Percentiles rank a stretch among this genome's conserved stretches.
These are phyloP conservation scores for Steinernema hermaphroditum DNA, from an alignment of 2,888 invertebrate genomes.

Conservation along the genomic window DNA sequence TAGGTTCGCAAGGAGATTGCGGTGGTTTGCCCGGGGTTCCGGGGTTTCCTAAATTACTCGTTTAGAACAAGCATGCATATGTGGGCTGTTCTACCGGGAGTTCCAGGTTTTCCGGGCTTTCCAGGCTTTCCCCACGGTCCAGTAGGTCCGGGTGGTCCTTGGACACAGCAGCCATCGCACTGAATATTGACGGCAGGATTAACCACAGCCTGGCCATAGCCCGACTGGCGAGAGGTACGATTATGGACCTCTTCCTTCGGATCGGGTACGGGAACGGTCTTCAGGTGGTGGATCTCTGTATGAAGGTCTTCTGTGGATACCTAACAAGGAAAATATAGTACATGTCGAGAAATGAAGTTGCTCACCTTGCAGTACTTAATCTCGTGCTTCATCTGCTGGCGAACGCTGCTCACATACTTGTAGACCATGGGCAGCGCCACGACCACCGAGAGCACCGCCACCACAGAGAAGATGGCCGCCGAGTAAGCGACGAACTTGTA, in stretches of 20 bases:
- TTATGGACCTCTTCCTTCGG: neutral
- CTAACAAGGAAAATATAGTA: neutral
- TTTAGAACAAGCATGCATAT: neutral
- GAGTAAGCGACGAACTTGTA: slow-evolving; percentile 29
- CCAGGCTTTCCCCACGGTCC: slow-evolving; percentile 12
- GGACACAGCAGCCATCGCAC: slow-evolving; percentile 17
- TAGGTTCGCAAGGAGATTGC: neutral
- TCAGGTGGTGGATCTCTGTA: slow-evolving; percentile 9
- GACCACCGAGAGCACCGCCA: slow-evolving; percentile 20
- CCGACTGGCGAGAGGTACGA: slow-evolving; percentile 20
- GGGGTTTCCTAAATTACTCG: neutral
- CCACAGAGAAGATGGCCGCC: slow-evolving; percentile 21
- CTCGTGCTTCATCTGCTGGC: slow-evolving; percentile 11
- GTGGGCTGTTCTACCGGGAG: neutral
- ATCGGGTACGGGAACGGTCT: neutral
- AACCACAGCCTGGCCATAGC: neutral
- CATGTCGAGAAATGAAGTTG: neutral
- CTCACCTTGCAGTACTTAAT: slow-evolving; percentile 23
- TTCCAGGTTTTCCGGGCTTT: slow-evolving; percentile 24
- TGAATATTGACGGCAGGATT: slow-evolving; percentile 1
- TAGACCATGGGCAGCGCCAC: slow-evolving; percentile 23
- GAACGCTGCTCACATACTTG: neutral
- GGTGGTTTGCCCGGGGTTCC: slow-evolving; percentile 5
- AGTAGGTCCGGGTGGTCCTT: neutral
- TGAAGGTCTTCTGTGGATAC: slow-evolving; percentile 13